Evolutionary conservation across 2,888 invertebrate genomes (phyloP).

Genomic region (Agrotis exclamationis): DNA sequence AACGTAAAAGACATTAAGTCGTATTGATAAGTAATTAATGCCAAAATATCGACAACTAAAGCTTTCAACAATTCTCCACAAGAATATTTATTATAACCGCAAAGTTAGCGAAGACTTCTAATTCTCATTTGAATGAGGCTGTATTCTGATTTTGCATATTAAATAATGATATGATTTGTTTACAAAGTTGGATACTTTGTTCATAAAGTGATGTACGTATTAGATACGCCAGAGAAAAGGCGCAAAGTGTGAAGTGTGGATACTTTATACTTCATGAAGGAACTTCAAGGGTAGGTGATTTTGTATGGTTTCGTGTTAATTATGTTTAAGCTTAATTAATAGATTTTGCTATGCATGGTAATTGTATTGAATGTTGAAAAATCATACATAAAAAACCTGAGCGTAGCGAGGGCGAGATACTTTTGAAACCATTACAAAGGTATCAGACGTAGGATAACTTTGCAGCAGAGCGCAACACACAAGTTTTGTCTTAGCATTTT

Average conservation of each 20-base stretch:
- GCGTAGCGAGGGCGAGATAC: no score
- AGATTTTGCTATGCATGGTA: not conserved
- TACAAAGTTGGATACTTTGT: not conserved
- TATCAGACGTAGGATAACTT: no score
- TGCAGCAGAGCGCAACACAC: no score
- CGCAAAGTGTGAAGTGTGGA: not conserved
- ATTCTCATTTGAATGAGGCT: constrained; percentile 36
- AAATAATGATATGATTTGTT: constrained; percentile 27
- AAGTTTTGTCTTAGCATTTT: no score
- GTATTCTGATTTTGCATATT: constrained; percentile 32
- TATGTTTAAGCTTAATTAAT: not conserved
- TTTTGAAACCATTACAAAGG: no score
- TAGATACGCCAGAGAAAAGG: not conserved
- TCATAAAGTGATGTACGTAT: not conserved
- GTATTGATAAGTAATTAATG: not conserved
- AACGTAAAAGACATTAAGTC: no score
- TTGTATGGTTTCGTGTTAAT: not conserved
- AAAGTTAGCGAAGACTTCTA: constrained; percentile 22
- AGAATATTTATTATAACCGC: constrained; percentile 20
- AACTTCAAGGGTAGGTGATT: not conserved
- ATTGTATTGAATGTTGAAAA: no score
- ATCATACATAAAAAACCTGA: no score
- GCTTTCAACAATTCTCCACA: constrained; percentile 10
- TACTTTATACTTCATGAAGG: not conserved
- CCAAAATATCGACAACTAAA: not conserved